Base-by-base conservation (phyloP, 2,797 vertebrate species). In the Poecilia gillii region DNA sequence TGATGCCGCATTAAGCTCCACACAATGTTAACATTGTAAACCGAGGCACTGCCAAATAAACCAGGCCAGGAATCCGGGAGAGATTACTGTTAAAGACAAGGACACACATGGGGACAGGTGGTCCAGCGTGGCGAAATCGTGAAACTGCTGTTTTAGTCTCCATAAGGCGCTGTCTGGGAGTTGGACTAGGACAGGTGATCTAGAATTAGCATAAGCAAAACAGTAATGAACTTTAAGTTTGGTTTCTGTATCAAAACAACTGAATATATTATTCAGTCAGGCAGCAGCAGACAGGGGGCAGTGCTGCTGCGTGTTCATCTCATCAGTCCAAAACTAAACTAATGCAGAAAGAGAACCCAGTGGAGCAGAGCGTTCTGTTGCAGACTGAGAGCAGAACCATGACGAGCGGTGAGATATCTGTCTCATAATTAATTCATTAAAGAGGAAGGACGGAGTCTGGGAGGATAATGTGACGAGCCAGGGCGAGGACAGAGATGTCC, bases 361-460 rank as follows among this genome's bases (percentile, higher is more conserved):
- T 16, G 28, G 57, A 31, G 13, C 12, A 28, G 55, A 59, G 55
- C 13, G 55, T 28, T 31, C n/a, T 59, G 55, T 14, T 31, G n/a
- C 1, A 59, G 57, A 16, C 57, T 16, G 57, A 59, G 57, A 59
- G 28, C 28, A 59, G 57, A 31, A 59, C n/a, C 57, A 28, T 59
- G 57, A 31, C 3, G 53, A 55, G 25, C 4, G 3, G 12, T 59
- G 57, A 59, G 28, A 31, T 31, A 14, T 31, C 57, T 59, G 57
- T 16, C 57, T 59, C 57, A 59, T 59, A 59, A 59, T 59, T 59
- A 59, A 59, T 28, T 59, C 57, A 59, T 59, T 59, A 28, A 59
- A 59, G 28, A 59, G 28, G 57, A 59, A 59, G 28, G 57, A 59
- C 57, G 6, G 13, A 57, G 55, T 14, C 55, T 57, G 55, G 25